Evolutionary conservation across 2,888 invertebrate genomes (phyloP).

Genomic region (Ctena decussata): DNA sequence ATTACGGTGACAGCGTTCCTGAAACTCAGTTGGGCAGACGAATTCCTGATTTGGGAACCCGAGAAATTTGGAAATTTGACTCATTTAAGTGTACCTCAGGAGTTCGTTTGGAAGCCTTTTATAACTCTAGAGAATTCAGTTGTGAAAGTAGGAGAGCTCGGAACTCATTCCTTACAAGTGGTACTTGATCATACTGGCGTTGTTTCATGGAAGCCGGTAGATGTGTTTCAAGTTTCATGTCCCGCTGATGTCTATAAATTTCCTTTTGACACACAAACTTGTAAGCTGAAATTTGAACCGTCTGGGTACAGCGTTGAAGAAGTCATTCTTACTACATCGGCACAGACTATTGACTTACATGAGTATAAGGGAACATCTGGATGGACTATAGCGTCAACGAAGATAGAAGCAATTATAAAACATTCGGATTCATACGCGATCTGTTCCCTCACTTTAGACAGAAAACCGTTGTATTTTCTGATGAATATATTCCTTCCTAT

Average conservation of each 20-base stretch:
- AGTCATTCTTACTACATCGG: slow-evolving; percentile 20
- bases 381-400: slow-evolving; percentile 45
- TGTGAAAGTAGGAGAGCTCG: slow-evolving; percentile 38
- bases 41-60: slow-evolving; percentile 56
- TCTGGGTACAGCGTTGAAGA: slow-evolving; percentile 38
- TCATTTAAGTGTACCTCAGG: slow-evolving; percentile 41
- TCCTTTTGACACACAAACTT: slow-evolving; percentile 58
- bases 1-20: too few relatives aligned
- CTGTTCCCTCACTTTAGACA: slow-evolving; percentile 41
- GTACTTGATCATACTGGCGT: slow-evolving; percentile 21
- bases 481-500: slow-evolving; percentile 58
- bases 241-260: slow-evolving; percentile 46
- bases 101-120: slow-evolving; percentile 42
- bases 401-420: neutral
- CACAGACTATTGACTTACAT: slow-evolving; percentile 42
- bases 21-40: too few relatives aligned
- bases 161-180: slow-evolving; percentile 44
- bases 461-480: slow-evolving; percentile 52
- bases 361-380: slow-evolving; percentile 39
- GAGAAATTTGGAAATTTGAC: slow-evolving; percentile 24
- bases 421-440: slow-evolving; percentile 18
- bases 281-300: slow-evolving; percentile 50
- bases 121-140: slow-evolving; percentile 56
- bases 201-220: slow-evolving; percentile 45
- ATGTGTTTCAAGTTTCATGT: slow-evolving; percentile 51